A percentile compares a stretch with the other conserved stretches of the same genome.
These are phyloP conservation scores for Autographa gamma DNA, from an alignment of 2,888 invertebrate genomes.

Conservation along the genomic window DNA sequence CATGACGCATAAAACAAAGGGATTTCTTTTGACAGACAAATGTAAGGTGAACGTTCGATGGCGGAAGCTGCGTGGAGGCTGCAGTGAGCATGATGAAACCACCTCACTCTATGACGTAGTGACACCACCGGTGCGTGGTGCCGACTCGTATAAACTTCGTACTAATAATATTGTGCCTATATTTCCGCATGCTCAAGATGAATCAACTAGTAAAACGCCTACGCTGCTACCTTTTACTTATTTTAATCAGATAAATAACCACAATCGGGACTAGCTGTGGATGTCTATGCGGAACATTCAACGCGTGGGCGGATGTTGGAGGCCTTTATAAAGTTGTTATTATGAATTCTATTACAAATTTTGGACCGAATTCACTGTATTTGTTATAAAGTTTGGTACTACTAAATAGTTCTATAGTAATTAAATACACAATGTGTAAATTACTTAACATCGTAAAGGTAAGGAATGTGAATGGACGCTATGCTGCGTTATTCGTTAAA, in stretches of 20 bases:
- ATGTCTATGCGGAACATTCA: slow-evolving; percentile 71
- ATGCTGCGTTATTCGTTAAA: slow-evolving; percentile 25
- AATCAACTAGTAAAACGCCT: slow-evolving; percentile 46
- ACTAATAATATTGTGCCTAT: slow-evolving; percentile 51
- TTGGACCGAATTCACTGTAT: neutral
- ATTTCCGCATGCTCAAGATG: slow-evolving; percentile 61
- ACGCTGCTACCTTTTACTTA: slow-evolving; percentile 47
- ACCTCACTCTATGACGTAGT: slow-evolving; percentile 71
- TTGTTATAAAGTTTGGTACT: neutral
- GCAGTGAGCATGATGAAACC: slow-evolving; percentile 75
- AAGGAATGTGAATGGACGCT: neutral
- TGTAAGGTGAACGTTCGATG: slow-evolving; percentile 81
- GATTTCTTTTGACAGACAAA: slow-evolving; percentile 60
- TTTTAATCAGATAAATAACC: slow-evolving; percentile 53
- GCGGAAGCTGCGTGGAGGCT: slow-evolving; percentile 81
- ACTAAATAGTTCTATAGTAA: neutral
- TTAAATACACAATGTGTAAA: neutral
- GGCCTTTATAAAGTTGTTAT: slow-evolving; percentile 59
- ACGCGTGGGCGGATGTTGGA: slow-evolving; percentile 61
- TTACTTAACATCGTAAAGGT: neutral
- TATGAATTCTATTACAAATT: slow-evolving; percentile 23
- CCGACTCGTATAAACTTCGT: slow-evolving; percentile 48
- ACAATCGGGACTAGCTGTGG: slow-evolving; percentile 54
- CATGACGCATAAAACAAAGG: slow-evolving; percentile 52
- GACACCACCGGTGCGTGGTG: slow-evolving; percentile 14